Percentiles rank a stretch among this genome's conserved stretches.
Evolutionary conservation across 64 coral and sea anemone genomes (phyloP).

Genomic region (Acropora yongei): DNA sequence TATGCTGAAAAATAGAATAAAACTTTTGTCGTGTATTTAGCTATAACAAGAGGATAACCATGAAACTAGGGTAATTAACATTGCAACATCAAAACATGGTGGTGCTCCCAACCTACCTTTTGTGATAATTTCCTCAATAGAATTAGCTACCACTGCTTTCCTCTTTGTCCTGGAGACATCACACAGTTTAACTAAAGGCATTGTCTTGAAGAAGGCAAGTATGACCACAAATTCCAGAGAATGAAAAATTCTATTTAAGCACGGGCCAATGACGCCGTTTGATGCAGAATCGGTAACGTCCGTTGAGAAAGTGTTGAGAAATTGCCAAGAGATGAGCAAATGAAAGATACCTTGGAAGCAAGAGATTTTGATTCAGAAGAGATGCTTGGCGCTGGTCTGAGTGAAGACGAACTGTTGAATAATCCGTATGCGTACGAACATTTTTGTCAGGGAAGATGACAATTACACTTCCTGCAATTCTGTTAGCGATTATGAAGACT

Average conservation of each 20-base stretch:
- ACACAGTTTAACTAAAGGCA: background rate
- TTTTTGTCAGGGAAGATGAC: slow-evolving; percentile 22
- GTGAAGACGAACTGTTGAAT: slow-evolving; percentile 40
- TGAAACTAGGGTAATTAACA: slow-evolving; percentile 1
- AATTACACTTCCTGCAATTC: background rate
- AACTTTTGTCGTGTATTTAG: background rate
- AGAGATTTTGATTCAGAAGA: slow-evolving; percentile 8
- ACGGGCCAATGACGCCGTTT: background rate
- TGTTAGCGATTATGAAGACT: slow-evolving; percentile 17
- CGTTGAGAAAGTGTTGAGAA: background rate
- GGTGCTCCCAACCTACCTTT: background rate
- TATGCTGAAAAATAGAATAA: background rate
- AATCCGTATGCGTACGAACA: background rate
- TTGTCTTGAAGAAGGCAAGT: background rate
- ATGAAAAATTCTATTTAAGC: background rate
- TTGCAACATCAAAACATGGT: background rate
- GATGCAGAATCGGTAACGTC: background rate
- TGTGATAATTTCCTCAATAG: background rate
- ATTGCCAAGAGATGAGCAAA: slow-evolving; percentile 22
- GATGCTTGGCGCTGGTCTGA: background rate
- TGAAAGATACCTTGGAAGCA: background rate
- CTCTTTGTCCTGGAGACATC: slow-evolving; percentile 17
- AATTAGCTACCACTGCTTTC: slow-evolving; percentile 22
- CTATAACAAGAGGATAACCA: slow-evolving; percentile 8
- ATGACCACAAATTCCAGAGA: slow-evolving; percentile 1